A percentile compares a stretch with the other conserved stretches of the same genome.
Evolutionary conservation across 2,888 invertebrate genomes (phyloP).

Genomic region (Harmothoe impar): DNA sequence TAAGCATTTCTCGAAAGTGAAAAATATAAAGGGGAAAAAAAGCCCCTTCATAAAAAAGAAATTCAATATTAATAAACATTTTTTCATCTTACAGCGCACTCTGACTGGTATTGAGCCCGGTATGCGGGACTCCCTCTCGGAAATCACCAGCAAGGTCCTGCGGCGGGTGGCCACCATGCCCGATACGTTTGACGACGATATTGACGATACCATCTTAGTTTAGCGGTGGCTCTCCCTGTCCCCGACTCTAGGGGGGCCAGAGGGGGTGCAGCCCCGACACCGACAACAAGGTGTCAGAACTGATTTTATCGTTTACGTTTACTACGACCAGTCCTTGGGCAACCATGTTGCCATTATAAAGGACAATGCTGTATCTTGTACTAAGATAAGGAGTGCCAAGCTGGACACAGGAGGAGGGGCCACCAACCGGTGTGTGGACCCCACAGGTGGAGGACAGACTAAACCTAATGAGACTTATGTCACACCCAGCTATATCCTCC

Average conservation of each 20-base stretch:
- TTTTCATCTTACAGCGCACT: conserved; percentile 90
- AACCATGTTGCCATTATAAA: too few relatives aligned
- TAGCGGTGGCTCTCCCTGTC: conserved; percentile 58
- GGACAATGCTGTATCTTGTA: too few relatives aligned
- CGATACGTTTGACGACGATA: conserved; percentile 92
- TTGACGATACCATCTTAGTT: conserved; percentile 92
- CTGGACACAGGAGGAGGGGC: too few relatives aligned
- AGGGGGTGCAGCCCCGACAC: neutral
- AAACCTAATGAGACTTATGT: too few relatives aligned
- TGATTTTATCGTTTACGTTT: neutral
- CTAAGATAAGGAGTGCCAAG: too few relatives aligned
- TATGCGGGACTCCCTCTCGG: conserved; percentile 93
- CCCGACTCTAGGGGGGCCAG: neutral
- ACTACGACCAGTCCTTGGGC: neutral
- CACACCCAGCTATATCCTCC: too few relatives aligned
- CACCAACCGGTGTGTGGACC: too few relatives aligned
- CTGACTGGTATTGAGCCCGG: conserved; percentile 91
- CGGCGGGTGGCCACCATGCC: conserved; percentile 90
- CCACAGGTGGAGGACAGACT: too few relatives aligned
- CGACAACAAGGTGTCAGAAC: neutral
- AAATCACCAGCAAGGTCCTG: conserved; percentile 94
- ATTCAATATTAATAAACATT: too few relatives aligned
- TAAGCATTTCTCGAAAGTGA: too few relatives aligned
- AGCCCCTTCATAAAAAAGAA: too few relatives aligned
- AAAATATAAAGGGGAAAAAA: too few relatives aligned